A percentile compares a stretch with the other conserved stretches of the same genome.
Evolutionary conservation across 2,113 vertebrate species (phyloP).

Genomic region (Burhinus bistriatus): DNA sequence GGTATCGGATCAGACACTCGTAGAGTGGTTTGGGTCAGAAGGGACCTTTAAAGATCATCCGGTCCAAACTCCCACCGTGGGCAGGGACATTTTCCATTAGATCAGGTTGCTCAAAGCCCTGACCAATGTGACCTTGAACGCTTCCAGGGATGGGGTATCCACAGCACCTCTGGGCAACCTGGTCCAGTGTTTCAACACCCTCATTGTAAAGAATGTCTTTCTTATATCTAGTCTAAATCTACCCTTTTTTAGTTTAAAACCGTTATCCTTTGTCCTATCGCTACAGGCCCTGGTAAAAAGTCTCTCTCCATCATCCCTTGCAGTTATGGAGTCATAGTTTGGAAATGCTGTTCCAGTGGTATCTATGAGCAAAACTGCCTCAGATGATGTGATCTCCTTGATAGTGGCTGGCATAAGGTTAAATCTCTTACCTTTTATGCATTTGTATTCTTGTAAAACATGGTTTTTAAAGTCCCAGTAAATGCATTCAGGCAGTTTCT

Average conservation of each 20-base stretch:
- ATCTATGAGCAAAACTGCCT: not conserved
- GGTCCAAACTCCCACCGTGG: not conserved
- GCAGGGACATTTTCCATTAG: not conserved
- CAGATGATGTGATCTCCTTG: not conserved
- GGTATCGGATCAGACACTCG: fast-evolving
- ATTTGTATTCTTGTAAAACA: not conserved
- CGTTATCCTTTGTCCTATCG: not conserved
- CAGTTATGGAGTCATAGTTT: not conserved
- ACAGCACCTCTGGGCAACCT: not conserved
- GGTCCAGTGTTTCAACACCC: not conserved
- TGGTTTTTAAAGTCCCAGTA: not conserved
- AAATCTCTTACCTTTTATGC: not conserved
- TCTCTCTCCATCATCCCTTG: not conserved
- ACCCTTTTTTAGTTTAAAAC: not conserved
- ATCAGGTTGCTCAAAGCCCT: not conserved
- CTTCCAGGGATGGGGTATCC: not conserved
- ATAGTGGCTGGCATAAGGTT: not conserved
- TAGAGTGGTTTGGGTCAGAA: not conserved
- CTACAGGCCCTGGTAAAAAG: not conserved
- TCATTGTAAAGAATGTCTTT: not conserved
- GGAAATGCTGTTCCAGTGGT: not conserved
- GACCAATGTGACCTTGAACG: not conserved
- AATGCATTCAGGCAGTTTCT: slow-evolving; percentile 2
- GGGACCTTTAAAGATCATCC: not conserved
- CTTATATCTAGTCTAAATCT: not conserved